These are phyloP conservation scores for Maconellicoccus hirsutus DNA, from an alignment of 1,140 invertebrate species.

Conservation along the genomic window DNA sequence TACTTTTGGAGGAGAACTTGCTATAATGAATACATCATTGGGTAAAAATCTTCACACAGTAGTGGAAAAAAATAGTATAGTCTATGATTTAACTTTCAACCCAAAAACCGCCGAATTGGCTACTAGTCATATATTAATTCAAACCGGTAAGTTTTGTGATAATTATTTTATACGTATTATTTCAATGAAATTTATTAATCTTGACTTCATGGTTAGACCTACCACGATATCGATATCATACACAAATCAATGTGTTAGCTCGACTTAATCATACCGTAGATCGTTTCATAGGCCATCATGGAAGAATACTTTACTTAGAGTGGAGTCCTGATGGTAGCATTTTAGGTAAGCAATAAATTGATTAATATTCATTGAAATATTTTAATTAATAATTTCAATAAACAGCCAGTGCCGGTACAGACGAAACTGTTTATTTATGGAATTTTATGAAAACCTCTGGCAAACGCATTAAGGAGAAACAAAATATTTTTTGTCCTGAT, in stretches of 20 bases:
- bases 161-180: too few species aligned
- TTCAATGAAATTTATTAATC: too few species aligned
- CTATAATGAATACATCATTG: constrained; percentile 23
- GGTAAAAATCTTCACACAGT: constrained; percentile 12
- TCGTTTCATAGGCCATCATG: constrained; percentile 23
- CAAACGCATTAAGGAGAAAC: neutral
- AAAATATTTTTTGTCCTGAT: too few species aligned
- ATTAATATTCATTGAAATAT: constrained; percentile 7
- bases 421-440: constrained; percentile 27
- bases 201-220: too few species aligned
- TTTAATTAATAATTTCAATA: neutral
- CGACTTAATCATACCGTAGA: constrained; percentile 25
- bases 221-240: neutral
- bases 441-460: constrained; percentile 21
- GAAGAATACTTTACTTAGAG: constrained; percentile 25
- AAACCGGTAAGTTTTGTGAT: too few species aligned
- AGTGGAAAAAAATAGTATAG: neutral
- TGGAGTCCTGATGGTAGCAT: constrained; percentile 28
- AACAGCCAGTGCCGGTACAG: constrained; percentile 25
- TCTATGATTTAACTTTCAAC: constrained; percentile 25
- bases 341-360: constrained; percentile 25
- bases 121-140: constrained; percentile 19
- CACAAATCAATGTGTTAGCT: constrained; percentile 25
- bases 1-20: constrained; percentile 22
- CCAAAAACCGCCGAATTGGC: constrained; percentile 26